phyloP scores from a whole-genome alignment of 1,140 invertebrate species.

The Drosophila subpulchrella region DNA sequence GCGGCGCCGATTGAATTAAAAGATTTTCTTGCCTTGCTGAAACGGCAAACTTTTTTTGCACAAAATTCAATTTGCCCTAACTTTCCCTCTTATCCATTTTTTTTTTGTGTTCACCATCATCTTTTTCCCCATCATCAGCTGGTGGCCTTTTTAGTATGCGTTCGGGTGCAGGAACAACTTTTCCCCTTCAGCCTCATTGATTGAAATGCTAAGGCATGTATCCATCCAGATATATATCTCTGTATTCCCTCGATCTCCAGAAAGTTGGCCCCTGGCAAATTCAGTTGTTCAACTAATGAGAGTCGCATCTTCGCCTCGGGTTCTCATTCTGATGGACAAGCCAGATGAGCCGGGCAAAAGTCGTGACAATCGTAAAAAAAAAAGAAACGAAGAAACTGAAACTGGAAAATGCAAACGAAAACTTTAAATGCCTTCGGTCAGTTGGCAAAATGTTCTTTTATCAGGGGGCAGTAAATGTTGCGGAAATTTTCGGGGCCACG shows the following conservation, averaged over 20 bases:
- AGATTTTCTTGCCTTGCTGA: slow-evolving; percentile 22
- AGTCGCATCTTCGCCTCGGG: slow-evolving; percentile 38
- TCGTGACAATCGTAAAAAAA: slow-evolving; percentile 62
- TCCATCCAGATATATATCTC: slow-evolving; percentile 20
- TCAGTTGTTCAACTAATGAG: slow-evolving; percentile 77
- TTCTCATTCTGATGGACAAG: slow-evolving; percentile 45
- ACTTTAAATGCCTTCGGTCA: slow-evolving; percentile 73
- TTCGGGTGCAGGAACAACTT: slow-evolving; percentile 56
- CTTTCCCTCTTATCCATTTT: slow-evolving; percentile 43
- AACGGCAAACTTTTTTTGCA: slow-evolving; percentile 55
- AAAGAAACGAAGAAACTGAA: background rate
- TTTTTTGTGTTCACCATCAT: slow-evolving; percentile 1
- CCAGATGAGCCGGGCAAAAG: slow-evolving; percentile 48
- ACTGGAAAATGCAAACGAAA: slow-evolving; percentile 49
- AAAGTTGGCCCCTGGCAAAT: slow-evolving; percentile 45
- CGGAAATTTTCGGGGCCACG: slow-evolving; percentile 47
- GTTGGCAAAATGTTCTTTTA: slow-evolving; percentile 40
- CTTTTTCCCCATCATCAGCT: slow-evolving; percentile 48
- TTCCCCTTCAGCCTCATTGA: slow-evolving; percentile 52
- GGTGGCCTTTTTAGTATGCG: slow-evolving; percentile 70
- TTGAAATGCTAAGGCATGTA: slow-evolving; percentile 61
- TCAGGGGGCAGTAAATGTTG: slow-evolving; percentile 53
- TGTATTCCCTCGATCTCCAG: background rate
- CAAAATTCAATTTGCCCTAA: slow-evolving; percentile 74
- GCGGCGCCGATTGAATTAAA: slow-evolving; percentile 39